Evolutionary conservation across 1,140 invertebrate species (phyloP), one percentile per base, ranked within the genome.

Genomic region (Ctenoplectra terminalis): DNA sequence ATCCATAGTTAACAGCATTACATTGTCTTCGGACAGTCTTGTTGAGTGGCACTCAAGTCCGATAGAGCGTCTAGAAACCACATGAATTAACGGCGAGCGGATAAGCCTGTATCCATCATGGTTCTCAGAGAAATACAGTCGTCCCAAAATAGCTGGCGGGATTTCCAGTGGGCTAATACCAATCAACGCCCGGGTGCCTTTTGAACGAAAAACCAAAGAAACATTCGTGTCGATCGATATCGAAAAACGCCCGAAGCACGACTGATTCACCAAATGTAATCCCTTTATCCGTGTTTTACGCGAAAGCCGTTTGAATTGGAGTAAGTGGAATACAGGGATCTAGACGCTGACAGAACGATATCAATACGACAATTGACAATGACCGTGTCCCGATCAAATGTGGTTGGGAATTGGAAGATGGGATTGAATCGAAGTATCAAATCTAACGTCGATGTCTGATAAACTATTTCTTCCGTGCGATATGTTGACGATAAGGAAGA

Each of bases 41-140:
- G 70, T 34, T 60, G 70, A 56, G 52, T 71, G 70, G 31, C 26
- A 29, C 13, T 31, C n/a, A 26, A 34, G 54, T 31, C 23, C 26
- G 17, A 23, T 29, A 11, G 23, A 23, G 26, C 26, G 2, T 60
- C 17, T n/a, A 11, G 31, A 56, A 29, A 56, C 69, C 69, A 11
- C 69, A 71, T 71, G 52, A 52, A 71, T 71, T 20, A 71, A 54
- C 70, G 31, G 54, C 29, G 70, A 26, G 9, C 40, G 29, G 40
- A 7, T 43, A 43, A 9, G 40, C n/a, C n/a, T n/a, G n/a, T n/a
- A n/a, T n/a, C n/a, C n/a, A n/a, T n/a, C n/a, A n/a, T n/a, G n/a
- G n/a, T n/a, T n/a, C n/a, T n/a, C n/a, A n/a, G n/a, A n/a, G n/a
- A n/a, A n/a, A n/a, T n/a, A n/a, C n/a, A n/a, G n/a, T n/a, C n/a